Evolutionary conservation across 30 jellyfish, hydroid and myxozoan species (phyloP).

Genomic region (Hydractinia echinata): DNA sequence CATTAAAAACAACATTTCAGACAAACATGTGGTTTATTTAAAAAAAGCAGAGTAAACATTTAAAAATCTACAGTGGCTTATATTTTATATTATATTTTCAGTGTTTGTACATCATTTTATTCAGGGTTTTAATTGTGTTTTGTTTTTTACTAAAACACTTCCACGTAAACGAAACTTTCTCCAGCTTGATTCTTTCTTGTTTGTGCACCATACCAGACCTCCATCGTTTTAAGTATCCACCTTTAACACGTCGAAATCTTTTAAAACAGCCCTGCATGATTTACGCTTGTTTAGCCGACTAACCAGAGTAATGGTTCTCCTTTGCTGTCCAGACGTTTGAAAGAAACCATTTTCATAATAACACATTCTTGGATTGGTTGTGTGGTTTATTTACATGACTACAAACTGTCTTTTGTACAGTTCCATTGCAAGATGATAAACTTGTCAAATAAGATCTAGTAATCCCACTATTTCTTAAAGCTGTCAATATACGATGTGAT

Average conservation of each 20-base stretch:
- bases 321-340: not conserved
- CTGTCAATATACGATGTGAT: too few relatives aligned
- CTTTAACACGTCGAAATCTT: slow-evolving; percentile 43
- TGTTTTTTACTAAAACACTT: slow-evolving; percentile 30
- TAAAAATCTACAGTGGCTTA: too few relatives aligned
- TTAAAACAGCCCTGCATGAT: slow-evolving; percentile 30
- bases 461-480: too few relatives aligned
- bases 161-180: slow-evolving; percentile 34
- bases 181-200: slow-evolving; percentile 34
- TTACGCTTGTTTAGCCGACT: slow-evolving; percentile 35
- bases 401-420: too few relatives aligned
- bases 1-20: too few relatives aligned
- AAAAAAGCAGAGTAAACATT: too few relatives aligned
- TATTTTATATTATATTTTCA: not conserved
- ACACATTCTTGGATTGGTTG: too few relatives aligned
- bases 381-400: too few relatives aligned
- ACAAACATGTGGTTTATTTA: too few relatives aligned
- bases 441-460: too few relatives aligned
- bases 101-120: slow-evolving; percentile 45
- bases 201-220: slow-evolving; percentile 33
- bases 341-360: too few relatives aligned
- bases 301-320: slow-evolving; percentile 21
- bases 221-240: slow-evolving; percentile 45
- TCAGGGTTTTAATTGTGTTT: slow-evolving; percentile 22
- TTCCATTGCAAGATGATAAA: too few relatives aligned